Evolutionary conservation across 1,140 invertebrate genomes (phyloP), one percentile per base, ranked within the genome.

Genomic region (Megalonaias nervosa): DNA sequence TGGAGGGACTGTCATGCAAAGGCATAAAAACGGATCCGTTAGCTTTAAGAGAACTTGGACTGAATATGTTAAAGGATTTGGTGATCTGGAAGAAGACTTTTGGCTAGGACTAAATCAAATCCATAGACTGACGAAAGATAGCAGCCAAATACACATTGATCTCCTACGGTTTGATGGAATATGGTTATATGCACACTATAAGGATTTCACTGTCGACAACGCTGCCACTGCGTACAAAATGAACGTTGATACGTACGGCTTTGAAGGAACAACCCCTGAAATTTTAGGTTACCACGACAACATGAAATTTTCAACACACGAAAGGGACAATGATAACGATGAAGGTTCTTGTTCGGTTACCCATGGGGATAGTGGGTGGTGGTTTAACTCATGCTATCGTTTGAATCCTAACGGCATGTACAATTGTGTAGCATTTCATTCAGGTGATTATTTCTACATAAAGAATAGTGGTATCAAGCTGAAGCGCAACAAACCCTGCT

Each of bases 31-130:
- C 83, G 96, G 95, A 13, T 93, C 79, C 11, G 84, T 85, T 13
- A 97, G 96, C 87, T 98, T 98, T 91, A 96, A 97, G 87, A 91
- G 96, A 14, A 95, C 96, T 86, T 98, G 97, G 97, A 93, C 94
- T 17, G 96, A 97, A 84, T 98, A 98, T 89, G 97, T 97, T 88
- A 95, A 96, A 83, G 97, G 97, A 17, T 98, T 98, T 88, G 97
- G 97, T 6, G 95, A 97, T 89, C 94, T 95, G 80, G 92, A 91
- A 1, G 92, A 92, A 0, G 88, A 91, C 68, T 89, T 85, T 77
- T 92, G 91, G 91, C 56, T 91, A 2, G 91, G 91, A 1, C 59
- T 75, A 14, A 31, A 75, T 62, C 68, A 62, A 26, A 69, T 75
- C 12, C 58, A 60, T n/a, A 13, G 14, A 12, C 48, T 69, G 12